These are phyloP conservation scores for Colistium nudipinnis DNA, from an alignment of 2,113 vertebrate genomes.

Conservation along the genomic window DNA sequence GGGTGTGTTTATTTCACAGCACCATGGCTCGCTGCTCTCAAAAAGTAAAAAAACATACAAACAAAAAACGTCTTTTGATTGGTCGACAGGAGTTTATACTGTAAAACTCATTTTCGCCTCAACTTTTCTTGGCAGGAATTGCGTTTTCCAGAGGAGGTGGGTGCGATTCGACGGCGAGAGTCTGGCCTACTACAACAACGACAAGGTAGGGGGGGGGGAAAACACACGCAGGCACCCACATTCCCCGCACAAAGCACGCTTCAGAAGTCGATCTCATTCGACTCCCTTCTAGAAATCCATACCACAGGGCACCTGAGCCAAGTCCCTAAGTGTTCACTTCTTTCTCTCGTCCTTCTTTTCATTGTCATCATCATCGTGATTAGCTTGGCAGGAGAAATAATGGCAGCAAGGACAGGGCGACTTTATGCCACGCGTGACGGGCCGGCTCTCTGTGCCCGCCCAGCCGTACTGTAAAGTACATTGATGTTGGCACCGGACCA, in stretches of 20 bases:
- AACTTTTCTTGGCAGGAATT: slow-evolving; percentile 80
- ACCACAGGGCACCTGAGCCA: slow-evolving; percentile 20
- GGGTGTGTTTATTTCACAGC: not conserved
- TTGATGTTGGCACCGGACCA: slow-evolving; percentile 67
- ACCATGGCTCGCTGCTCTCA: too few species aligned
- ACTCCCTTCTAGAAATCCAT: slow-evolving; percentile 7
- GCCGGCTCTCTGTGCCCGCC: slow-evolving; percentile 51
- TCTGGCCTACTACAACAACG: slow-evolving; percentile 93
- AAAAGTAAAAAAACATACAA: too few species aligned
- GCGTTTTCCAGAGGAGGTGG: slow-evolving; percentile 95
- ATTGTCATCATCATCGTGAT: slow-evolving; percentile 57
- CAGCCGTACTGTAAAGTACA: slow-evolving; percentile 59
- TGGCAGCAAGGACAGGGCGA: slow-evolving; percentile 65
- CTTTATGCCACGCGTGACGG: slow-evolving; percentile 57
- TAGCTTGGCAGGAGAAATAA: slow-evolving; percentile 57
- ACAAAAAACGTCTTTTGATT: too few species aligned
- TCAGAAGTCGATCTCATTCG: not conserved
- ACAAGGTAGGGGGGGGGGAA: slow-evolving; percentile 85
- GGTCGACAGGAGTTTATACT: not conserved
- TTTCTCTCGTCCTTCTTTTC: slow-evolving; percentile 21
- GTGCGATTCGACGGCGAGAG: slow-evolving; percentile 91
- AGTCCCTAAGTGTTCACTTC: slow-evolving; percentile 23
- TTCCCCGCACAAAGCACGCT: not conserved
- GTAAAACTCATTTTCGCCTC: not conserved
- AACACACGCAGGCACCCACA: not conserved